phyloP scores from a whole-genome alignment of 2,797 vertebrate species.

The Masticophis lateralis region DNA sequence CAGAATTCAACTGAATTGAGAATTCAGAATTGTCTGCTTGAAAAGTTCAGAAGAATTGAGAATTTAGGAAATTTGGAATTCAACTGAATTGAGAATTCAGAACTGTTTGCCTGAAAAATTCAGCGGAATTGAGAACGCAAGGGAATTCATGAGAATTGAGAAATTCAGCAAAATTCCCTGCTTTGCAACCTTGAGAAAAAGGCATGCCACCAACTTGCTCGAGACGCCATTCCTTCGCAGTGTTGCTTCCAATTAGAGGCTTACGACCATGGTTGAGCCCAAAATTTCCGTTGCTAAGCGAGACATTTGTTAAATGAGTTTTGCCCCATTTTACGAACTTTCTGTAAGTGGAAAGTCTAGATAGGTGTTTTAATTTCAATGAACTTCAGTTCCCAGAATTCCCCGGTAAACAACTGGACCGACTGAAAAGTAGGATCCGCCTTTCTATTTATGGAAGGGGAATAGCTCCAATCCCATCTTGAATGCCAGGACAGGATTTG shows the following conservation, averaged over 20 bases:
- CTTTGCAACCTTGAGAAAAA: background rate
- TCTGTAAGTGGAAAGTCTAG: no score
- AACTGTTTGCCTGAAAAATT: no score
- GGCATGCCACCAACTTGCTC: background rate
- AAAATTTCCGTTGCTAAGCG: no score
- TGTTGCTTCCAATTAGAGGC: background rate
- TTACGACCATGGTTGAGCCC: no score
- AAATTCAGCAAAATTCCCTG: background rate
- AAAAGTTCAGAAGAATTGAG: background rate
- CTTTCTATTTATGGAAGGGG: constrained; percentile 37
- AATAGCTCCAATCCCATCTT: background rate
- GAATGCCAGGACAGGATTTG: constrained; percentile 22
- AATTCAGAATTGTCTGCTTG: background rate
- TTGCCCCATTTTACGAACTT: no score
- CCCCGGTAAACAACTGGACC: background rate
- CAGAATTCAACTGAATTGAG: no score
- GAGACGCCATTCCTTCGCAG: accelerated
- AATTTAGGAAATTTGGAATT: background rate
- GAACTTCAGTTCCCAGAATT: no score
- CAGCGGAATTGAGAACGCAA: no score
- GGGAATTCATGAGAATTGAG: no score
- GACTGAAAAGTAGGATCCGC: constrained; percentile 17
- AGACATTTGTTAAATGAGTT: no score
- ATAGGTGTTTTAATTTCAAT: no score
- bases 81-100: background rate